These are phyloP conservation scores for Typhlomys cinereus DNA, from an alignment of 2,113 vertebrate species.

Conservation along the genomic window DNA sequence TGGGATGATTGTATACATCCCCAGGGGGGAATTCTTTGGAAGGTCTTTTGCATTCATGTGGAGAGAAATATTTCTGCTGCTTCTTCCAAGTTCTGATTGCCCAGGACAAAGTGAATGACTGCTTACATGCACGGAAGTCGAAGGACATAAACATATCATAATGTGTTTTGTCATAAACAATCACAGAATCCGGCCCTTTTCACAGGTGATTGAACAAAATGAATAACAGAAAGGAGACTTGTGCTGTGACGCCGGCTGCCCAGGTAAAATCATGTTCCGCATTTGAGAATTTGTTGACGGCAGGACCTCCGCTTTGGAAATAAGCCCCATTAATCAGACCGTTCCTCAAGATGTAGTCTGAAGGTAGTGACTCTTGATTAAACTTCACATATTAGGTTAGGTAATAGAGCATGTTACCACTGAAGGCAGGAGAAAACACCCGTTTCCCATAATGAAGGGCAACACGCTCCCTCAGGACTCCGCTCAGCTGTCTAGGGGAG, in stretches of 20 bases:
- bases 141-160: conserved; percentile 75
- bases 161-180: conserved; percentile 81
- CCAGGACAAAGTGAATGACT: conserved; percentile 79
- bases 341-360: conserved; percentile 63
- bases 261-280: conserved; percentile 55
- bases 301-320: conserved; percentile 59
- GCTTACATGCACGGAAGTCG: conserved; percentile 62
- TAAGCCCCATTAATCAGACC: conserved; percentile 69
- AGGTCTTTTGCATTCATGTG: conserved; percentile 84
- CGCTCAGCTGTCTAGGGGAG: conserved; percentile 8
- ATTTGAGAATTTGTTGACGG: conserved; percentile 74
- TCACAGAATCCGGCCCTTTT: conserved; percentile 75
- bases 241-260: conserved; percentile 25
- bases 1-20: conserved; percentile 89
- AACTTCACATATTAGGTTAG: conserved; percentile 69
- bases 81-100: conserved; percentile 73
- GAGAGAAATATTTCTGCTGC: conserved; percentile 81
- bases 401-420: conserved; percentile 63
- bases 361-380: conserved; percentile 69
- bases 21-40: conserved; percentile 84
- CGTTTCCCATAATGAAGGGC: conserved; percentile 53
- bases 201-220: conserved; percentile 76
- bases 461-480: not conserved
- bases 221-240: conserved; percentile 65
- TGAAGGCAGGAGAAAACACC: conserved; percentile 62